Percentiles rank a stretch among this genome's conserved stretches.
These are phyloP conservation scores for Trichoplusia ni DNA, from an alignment of 1,140 invertebrate genomes.

Conservation along the genomic window DNA sequence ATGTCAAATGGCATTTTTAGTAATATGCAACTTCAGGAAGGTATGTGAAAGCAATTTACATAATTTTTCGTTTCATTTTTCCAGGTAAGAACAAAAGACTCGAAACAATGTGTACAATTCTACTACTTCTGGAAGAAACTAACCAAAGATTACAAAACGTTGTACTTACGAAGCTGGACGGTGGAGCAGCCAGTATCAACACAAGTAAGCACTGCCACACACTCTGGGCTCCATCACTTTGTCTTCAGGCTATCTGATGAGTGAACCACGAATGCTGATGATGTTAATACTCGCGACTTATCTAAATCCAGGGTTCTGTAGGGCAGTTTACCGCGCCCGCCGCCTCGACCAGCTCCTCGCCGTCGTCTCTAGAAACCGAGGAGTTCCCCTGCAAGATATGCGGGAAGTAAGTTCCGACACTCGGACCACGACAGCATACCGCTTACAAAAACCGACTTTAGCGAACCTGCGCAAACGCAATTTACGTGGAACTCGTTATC, in stretches of 20 bases:
- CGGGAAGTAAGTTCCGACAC: slow-evolving; percentile 95
- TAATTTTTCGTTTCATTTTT: no score
- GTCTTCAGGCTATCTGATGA: slow-evolving; percentile 70
- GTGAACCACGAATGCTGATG: slow-evolving; percentile 43
- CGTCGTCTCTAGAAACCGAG: slow-evolving; percentile 77
- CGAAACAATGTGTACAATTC: slow-evolving; percentile 97
- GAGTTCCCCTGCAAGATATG: slow-evolving; percentile 97
- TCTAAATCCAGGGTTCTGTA: slow-evolving; percentile 69
- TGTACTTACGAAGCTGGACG: slow-evolving; percentile 72
- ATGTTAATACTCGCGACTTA: slow-evolving; percentile 59
- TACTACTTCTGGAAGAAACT: slow-evolving; percentile 99
- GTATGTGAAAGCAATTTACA: no score
- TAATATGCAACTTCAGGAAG: no score
- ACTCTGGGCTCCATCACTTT: slow-evolving; percentile 61
- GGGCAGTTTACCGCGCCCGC: slow-evolving; percentile 50
- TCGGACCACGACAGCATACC: slow-evolving; percentile 45
- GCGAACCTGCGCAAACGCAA: slow-evolving; percentile 56
- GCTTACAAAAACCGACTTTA: slow-evolving; percentile 46
- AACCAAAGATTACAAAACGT: slow-evolving; percentile 89
- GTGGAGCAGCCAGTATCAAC: slow-evolving; percentile 50
- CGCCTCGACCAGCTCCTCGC: slow-evolving; percentile 54
- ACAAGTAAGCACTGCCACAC: slow-evolving; percentile 72
- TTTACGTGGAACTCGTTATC: slow-evolving; percentile 43
- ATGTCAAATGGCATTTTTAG: no score
- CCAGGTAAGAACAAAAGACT: slow-evolving; percentile 92